Evolutionary conservation across 2,888 invertebrate species (phyloP).

Genomic region (Andrena marginata): DNA sequence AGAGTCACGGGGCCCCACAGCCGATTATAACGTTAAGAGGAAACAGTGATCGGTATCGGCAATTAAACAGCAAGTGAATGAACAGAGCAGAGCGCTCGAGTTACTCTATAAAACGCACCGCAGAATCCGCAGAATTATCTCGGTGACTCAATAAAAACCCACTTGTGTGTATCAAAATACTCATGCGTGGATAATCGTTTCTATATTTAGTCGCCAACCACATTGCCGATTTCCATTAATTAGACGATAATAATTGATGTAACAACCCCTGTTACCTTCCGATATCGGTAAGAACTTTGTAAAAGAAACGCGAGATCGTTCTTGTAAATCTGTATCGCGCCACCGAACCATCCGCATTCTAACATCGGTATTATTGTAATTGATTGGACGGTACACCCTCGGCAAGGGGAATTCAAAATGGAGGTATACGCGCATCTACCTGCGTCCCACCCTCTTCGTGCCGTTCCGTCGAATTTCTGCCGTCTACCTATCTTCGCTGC

Average conservation of each 20-base stretch:
- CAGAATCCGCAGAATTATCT: neutral
- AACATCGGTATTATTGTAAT: constrained; percentile 21
- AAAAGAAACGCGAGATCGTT: neutral
- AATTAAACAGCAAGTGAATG: constrained; percentile 59
- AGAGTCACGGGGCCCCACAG: constrained; percentile 65
- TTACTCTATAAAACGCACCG: neutral
- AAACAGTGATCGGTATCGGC: constrained; percentile 64
- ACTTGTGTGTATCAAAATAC: neutral
- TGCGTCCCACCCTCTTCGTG: neutral
- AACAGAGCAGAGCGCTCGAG: constrained; percentile 18
- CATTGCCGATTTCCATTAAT: constrained; percentile 7
- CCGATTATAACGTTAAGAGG: constrained; percentile 69
- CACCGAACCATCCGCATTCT: neutral
- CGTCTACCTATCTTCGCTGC: constrained; percentile 28
- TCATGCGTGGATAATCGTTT: neutral
- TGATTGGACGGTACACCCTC: neutral
- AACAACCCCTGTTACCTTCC: neutral
- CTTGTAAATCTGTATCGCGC: constrained; percentile 1
- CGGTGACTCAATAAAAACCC: neutral
- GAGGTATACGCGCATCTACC: constrained; percentile 36
- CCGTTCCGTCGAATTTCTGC: constrained; percentile 37
- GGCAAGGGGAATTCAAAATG: constrained; percentile 51
- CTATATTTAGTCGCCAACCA: neutral
- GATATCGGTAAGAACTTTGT: neutral
- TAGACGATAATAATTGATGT: neutral